Conservation (phyloP, 1,140 invertebrate genomes). For the Drosophila nigrodunni region DNA sequence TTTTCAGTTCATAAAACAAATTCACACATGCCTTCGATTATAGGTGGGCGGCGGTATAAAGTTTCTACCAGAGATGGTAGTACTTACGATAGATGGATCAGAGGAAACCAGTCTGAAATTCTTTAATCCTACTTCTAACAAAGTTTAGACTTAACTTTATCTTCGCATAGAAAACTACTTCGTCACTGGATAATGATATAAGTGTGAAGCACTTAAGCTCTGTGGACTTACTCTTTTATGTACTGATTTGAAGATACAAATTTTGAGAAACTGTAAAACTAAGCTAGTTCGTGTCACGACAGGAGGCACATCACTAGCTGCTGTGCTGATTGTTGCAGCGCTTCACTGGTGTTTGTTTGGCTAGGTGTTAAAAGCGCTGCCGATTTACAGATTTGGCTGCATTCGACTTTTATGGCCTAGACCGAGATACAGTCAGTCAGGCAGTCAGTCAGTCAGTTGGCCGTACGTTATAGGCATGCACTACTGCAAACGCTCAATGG, state of each 20-base stretch:
- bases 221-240: too few species aligned
- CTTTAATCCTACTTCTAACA: too few species aligned
- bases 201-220: too few species aligned
- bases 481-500: neutral
- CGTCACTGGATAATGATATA: too few species aligned
- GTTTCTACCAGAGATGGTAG: conserved; percentile 9
- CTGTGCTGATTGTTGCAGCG: conserved; percentile 5
- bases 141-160: too few species aligned
- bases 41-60: conserved; percentile 17
- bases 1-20: conserved; percentile 27
- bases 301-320: conserved; percentile 5
- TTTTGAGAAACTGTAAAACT: too few species aligned
- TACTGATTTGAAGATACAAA: too few species aligned
- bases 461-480: conserved; percentile 6
- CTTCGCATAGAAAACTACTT: too few species aligned
- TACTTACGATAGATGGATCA: neutral
- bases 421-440: conserved; percentile 3
- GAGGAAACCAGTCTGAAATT: too few species aligned
- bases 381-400: conserved; percentile 39
- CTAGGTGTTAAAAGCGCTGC: conserved; percentile 51
- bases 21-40: conserved; percentile 43
- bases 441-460: conserved; percentile 14
- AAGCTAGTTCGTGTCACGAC: conserved; percentile 12
- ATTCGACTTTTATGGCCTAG: conserved; percentile 37
- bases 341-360: conserved; percentile 43